Conservation (phyloP, 2,797 vertebrate genomes). For the Sphenopsis melanotis region DNA sequence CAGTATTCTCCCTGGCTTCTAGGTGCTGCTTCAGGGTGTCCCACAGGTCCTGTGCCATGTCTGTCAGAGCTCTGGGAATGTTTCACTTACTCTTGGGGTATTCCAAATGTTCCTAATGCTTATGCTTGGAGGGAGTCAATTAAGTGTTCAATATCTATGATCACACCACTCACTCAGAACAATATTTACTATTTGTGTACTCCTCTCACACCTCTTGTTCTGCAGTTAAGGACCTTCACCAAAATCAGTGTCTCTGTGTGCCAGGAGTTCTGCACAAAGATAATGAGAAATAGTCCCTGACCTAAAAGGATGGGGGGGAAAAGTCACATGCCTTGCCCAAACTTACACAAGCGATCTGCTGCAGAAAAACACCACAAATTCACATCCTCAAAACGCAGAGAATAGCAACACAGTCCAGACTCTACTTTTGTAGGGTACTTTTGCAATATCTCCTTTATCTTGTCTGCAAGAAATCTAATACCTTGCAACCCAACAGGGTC, state of each 20-base stretch:
- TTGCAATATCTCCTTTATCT: neutral
- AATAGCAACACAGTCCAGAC: neutral
- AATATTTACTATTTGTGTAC: neutral
- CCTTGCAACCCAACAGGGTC: neutral
- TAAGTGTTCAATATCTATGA: neutral
- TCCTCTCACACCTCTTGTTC: neutral
- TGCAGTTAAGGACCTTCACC: neutral
- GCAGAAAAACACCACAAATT: neutral
- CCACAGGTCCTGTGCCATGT: neutral
- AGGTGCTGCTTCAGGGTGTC: neutral
- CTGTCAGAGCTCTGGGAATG: neutral
- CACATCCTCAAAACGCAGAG: neutral
- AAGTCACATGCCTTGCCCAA: neutral
- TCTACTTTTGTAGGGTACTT: neutral
- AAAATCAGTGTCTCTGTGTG: neutral
- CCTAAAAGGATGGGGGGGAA: fast-evolving
- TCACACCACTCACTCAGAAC: neutral
- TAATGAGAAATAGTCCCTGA: neutral
- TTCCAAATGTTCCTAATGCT: neutral
- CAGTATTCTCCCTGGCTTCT: neutral
- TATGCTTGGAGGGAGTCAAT: neutral
- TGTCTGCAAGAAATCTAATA: neutral
- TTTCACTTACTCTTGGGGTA: neutral
- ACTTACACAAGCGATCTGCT: neutral
- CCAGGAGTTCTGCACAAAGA: neutral